These are phyloP conservation scores for Corythaixoides concolor DNA, from an alignment of 2,113 vertebrate species.

Conservation along the genomic window DNA sequence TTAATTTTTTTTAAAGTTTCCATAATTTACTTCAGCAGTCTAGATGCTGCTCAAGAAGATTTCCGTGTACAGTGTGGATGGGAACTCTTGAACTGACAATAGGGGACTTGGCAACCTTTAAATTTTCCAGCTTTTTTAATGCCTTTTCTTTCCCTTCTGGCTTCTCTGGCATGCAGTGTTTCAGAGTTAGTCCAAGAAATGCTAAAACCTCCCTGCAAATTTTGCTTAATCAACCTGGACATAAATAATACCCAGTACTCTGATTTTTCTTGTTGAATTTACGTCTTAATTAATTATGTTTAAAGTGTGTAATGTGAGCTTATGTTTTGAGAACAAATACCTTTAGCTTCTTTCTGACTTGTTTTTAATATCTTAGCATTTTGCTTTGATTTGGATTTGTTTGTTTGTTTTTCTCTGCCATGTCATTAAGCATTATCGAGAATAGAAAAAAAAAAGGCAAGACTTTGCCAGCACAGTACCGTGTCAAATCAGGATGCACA, in stretches of 20 bases:
- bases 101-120: neutral
- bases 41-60: neutral
- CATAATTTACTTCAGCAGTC: neutral
- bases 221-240: neutral
- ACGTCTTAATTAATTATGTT: conserved; percentile 1
- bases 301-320: neutral
- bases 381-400: neutral
- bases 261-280: conserved; percentile 17
- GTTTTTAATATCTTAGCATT: neutral
- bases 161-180: neutral
- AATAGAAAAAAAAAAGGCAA: neutral
- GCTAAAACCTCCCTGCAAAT: neutral
- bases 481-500: neutral
- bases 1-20: neutral
- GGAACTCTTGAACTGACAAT: neutral
- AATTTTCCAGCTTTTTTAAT: neutral
- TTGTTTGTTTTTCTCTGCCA: neutral
- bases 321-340: neutral
- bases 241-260: neutral
- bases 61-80: neutral
- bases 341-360: neutral
- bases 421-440: neutral
- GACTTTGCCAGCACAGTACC: neutral
- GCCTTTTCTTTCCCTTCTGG: neutral
- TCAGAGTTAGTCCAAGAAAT: conserved; percentile 2